Conservation (phyloP, 2,113 vertebrate species). For the Hucho hucho region DNA sequence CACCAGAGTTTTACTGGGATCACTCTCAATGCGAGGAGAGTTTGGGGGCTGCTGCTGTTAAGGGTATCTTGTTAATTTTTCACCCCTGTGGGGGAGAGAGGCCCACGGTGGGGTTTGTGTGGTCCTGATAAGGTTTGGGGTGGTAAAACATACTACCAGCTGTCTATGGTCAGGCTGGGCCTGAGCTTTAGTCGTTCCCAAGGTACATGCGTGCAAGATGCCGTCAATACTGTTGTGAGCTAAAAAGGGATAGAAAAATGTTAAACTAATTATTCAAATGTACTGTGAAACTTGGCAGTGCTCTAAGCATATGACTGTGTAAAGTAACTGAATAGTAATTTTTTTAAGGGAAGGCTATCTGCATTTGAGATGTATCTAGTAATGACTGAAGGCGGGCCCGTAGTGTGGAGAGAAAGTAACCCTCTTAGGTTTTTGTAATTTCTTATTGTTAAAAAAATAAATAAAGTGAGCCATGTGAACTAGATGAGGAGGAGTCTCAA, state of each 20-base stretch:
- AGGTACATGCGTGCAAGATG: conserved; percentile 36
- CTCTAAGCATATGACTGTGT: conserved; percentile 1
- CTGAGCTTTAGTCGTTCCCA: conserved; percentile 45
- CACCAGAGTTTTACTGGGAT: conserved; percentile 38
- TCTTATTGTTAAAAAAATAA: conserved; percentile 8
- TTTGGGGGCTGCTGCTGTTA: conserved; percentile 16
- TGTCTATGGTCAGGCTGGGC: conserved; percentile 14
- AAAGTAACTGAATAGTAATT: conserved; percentile 21
- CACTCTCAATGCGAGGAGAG: conserved; percentile 16
- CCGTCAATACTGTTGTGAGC: conserved; percentile 33
- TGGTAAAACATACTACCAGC: conserved; percentile 16
- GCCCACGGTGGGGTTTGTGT: neutral
- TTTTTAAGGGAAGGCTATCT: conserved; percentile 28
- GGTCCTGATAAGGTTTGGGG: conserved; percentile 11
- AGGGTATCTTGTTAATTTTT: conserved; percentile 33
- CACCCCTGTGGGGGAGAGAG: conserved; percentile 9
- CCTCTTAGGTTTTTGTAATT: conserved; percentile 14
- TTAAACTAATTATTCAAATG: neutral
- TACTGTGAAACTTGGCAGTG: conserved; percentile 36
- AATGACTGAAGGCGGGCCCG: conserved; percentile 39
- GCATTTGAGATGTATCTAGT: conserved; percentile 40
- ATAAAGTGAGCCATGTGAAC: conserved; percentile 21
- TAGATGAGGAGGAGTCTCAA: conserved; percentile 15
- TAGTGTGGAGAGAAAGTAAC: neutral
- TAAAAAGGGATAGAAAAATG: neutral